phyloP scores from a whole-genome alignment of 2,888 invertebrate genomes.

The Carpatolechia fugitivella region DNA sequence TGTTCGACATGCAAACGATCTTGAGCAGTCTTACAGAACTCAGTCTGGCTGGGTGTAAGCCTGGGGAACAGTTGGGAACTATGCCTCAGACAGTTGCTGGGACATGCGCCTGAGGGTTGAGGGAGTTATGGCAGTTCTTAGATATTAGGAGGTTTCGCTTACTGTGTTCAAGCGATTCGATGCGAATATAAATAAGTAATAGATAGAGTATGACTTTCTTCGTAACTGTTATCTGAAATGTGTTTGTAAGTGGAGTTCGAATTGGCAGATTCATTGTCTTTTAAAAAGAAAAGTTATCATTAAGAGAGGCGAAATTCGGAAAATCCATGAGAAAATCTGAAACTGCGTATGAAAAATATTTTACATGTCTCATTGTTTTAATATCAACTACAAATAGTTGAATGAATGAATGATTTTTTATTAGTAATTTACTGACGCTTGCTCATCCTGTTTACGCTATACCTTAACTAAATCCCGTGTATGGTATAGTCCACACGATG shows the following conservation, averaged over 20 bases:
- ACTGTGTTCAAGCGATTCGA: background rate
- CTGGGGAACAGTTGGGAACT: slow-evolving; percentile 31
- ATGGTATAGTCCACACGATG: slow-evolving; percentile 2
- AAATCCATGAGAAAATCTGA: too few species aligned
- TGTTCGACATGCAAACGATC: slow-evolving; percentile 4
- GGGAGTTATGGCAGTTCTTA: slow-evolving; percentile 23
- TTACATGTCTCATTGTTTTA: too few species aligned
- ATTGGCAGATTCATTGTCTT: too few species aligned
- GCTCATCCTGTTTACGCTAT: background rate
- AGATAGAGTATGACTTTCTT: too few species aligned
- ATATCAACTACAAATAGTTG: background rate
- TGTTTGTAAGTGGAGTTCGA: background rate
- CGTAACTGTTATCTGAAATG: background rate
- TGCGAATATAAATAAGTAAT: too few species aligned
- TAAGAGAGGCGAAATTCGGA: too few species aligned
- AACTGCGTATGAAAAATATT: too few species aligned
- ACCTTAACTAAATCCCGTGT: slow-evolving; percentile 2
- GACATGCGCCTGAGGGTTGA: slow-evolving; percentile 37
- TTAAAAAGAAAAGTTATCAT: too few species aligned
- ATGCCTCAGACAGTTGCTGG: slow-evolving; percentile 39
- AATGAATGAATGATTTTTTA: too few species aligned
- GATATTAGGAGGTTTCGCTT: background rate
- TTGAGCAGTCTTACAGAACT: background rate
- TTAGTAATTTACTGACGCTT: background rate
- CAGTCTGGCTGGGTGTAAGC: background rate